Conservation (phyloP, 2,797 vertebrate genomes). For the Protosalanx chinensis region DNA sequence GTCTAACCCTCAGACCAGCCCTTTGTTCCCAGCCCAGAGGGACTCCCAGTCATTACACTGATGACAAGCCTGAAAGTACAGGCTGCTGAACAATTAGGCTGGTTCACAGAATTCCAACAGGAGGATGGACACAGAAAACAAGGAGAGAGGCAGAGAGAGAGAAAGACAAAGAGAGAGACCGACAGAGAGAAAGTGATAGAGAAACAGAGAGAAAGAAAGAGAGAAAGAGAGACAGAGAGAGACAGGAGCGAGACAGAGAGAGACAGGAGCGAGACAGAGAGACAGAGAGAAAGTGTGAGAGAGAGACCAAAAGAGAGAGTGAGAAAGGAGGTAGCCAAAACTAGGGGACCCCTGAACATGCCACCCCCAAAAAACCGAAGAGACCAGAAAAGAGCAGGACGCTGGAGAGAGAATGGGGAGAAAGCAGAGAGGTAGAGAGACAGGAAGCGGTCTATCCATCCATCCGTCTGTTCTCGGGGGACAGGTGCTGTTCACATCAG, state of each 20-base stretch:
- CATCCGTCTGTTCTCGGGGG: not conserved
- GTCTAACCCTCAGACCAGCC: slow-evolving; percentile 42
- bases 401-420: not conserved
- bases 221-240: too few species aligned
- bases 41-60: slow-evolving; percentile 63
- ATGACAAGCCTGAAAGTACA: slow-evolving; percentile 37
- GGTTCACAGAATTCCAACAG: not conserved
- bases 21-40: slow-evolving; percentile 56
- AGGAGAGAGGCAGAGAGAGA: not conserved
- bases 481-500: not conserved
- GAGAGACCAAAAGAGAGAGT: too few species aligned
- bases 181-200: not conserved
- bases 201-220: too few species aligned
- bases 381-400: too few species aligned
- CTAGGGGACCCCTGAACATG: too few species aligned
- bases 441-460: not conserved
- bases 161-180: not conserved
- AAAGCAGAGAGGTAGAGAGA: not conserved
- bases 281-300: too few species aligned
- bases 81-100: slow-evolving; percentile 4
- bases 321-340: too few species aligned
- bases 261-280: too few species aligned
- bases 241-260: too few species aligned
- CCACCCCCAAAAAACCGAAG: too few species aligned
- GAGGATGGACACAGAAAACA: not conserved